Evolutionary conservation across 2,113 vertebrate species (phyloP).

Genomic region (Anolis carolinensis): DNA sequence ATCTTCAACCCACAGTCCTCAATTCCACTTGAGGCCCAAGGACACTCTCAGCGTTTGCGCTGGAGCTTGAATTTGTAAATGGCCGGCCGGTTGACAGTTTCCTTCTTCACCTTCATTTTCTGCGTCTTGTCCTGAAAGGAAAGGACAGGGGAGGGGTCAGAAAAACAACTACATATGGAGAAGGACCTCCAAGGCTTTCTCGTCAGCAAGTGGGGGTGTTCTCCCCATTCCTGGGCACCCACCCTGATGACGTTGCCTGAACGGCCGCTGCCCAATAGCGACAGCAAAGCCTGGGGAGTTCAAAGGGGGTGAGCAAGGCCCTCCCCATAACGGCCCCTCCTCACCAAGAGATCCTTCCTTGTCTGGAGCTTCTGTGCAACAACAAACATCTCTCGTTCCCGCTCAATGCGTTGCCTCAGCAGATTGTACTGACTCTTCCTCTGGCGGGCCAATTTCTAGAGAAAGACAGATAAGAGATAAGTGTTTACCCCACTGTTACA

Average conservation of each 20-base stretch:
- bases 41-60: constrained; percentile 83
- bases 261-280: constrained; percentile 6
- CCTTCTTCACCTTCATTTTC: constrained; percentile 91
- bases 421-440: constrained; percentile 85
- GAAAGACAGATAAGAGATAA: neutral
- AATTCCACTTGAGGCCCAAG: neutral
- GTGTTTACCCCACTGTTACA: too few species aligned
- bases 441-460: constrained; percentile 83
- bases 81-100: constrained; percentile 83
- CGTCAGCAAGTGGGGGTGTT: too few species aligned
- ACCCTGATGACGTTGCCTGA: too few species aligned
- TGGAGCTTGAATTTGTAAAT: constrained; percentile 92
- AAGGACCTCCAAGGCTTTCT: too few species aligned
- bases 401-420: constrained; percentile 90
- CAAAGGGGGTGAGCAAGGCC: too few species aligned
- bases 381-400: constrained; percentile 92
- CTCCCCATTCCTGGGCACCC: too few species aligned
- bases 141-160: neutral
- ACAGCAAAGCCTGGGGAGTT: constrained; percentile 2
- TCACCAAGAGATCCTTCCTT: constrained; percentile 92
- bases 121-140: constrained; percentile 86
- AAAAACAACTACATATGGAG: neutral
- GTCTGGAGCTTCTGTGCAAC: constrained; percentile 95
- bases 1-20: too few species aligned
- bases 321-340: constrained; percentile 13